Base-by-base conservation (phyloP, 2,888 invertebrate species). In the Cryptus armator region DNA sequence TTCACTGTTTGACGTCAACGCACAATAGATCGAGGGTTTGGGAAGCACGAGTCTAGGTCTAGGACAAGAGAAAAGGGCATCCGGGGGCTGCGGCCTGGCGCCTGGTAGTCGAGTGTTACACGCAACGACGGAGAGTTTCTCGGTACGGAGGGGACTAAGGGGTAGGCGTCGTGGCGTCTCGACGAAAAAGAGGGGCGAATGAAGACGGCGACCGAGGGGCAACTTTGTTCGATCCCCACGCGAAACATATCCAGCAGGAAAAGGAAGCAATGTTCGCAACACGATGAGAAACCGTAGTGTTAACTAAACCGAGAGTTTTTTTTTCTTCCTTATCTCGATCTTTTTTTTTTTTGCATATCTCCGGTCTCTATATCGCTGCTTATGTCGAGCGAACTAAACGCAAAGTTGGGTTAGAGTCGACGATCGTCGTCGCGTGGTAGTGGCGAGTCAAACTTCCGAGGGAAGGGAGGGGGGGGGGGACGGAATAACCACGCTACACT, bases 11-110 rank as follows among this genome's bases (percentile, higher is more conserved):
- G 46, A 29, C 48, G 46, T 46, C 68, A 29, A 29, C 48, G 48
- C n/a, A n/a, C 19, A 46, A 48, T 68, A 19, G 24, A 64, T 19
- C 48, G 68, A 56, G 56, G 14, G 29, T 59, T 59, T 29, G 59
- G 59, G 48, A 9, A 29, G 24, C 59, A 2, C 29, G 44, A 37
- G 48, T 51, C 62, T 48, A 70, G 70, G 78, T 78, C 70, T 78
- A 78, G 74, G 81, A 74, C 74, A 74, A 66, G 72, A 51, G 43
- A 70, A 56, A 66, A 76, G 77, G 67, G 56, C 56, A 64, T 37
- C 19, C n/a, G 51, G 43, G 37, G 71, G 37, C 71, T 71, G 29
- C 29, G 14, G 16, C 12, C n/a, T 71, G 71, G 71, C 71, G 71
- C 71, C 71, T 53, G 16, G 2, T 16, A 44, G 72, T 19, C 59